These are phyloP conservation scores for Oligia strigilis DNA, from an alignment of 2,888 invertebrate genomes.

Conservation along the genomic window DNA sequence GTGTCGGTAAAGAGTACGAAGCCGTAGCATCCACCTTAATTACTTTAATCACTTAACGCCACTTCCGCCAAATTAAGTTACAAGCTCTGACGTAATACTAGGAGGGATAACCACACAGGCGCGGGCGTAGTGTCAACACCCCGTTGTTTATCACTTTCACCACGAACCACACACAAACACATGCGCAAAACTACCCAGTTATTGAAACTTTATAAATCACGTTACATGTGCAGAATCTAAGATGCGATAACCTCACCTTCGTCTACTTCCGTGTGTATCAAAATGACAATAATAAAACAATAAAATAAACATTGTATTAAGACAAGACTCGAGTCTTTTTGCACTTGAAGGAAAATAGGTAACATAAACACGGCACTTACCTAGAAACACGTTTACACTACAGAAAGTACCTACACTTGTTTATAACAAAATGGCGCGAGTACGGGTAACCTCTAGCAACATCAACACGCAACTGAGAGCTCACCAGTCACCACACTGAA, in stretches of 20 bases:
- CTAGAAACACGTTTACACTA: conserved; percentile 36
- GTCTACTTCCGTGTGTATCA: conserved; percentile 10
- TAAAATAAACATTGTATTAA: not conserved
- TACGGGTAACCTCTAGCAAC: conserved; percentile 55
- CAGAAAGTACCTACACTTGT: conserved; percentile 24
- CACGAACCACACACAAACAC: not conserved
- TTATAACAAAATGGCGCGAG: conserved; percentile 52
- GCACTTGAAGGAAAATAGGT: not conserved
- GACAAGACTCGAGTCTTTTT: not conserved
- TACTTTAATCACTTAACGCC: conserved; percentile 36
- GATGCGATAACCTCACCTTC: conserved; percentile 36
- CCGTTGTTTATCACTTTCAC: conserved; percentile 22
- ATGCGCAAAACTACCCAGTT: not conserved
- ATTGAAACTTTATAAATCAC: not conserved
- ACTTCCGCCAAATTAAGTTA: conserved; percentile 25
- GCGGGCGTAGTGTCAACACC: conserved; percentile 14
- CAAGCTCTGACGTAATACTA: conserved; percentile 6
- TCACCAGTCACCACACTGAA: not conserved
- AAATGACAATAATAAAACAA: conserved; percentile 9
- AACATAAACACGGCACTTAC: conserved; percentile 48
- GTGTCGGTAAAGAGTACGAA: not conserved
- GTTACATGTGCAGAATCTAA: not conserved
- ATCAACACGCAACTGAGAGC: conserved; percentile 62
- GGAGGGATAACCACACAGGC: not conserved
- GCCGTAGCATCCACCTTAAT: conserved; percentile 6